phyloP scores from a whole-genome alignment of 1,140 invertebrate genomes.

The Rhagoletis pomonella region DNA sequence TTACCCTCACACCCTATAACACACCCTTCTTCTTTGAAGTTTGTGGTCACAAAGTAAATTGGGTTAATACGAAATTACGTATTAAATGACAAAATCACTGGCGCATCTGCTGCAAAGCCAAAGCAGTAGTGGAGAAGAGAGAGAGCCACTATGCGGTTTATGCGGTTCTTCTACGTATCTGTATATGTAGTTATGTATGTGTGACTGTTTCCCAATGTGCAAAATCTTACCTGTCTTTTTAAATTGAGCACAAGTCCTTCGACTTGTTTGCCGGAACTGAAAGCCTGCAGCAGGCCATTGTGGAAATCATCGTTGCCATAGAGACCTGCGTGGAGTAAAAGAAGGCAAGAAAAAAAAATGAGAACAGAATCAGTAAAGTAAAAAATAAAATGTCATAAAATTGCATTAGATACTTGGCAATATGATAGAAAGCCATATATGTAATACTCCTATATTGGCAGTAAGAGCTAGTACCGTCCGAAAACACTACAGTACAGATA shows the following conservation, averaged over 20 bases:
- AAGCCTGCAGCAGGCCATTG: slow-evolving; percentile 88
- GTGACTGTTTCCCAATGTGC: no score
- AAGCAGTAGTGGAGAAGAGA: not conserved
- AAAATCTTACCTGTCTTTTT: slow-evolving; percentile 79
- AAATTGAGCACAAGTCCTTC: slow-evolving; percentile 83
- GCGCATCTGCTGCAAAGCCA: not conserved
- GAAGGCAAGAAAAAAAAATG: not conserved
- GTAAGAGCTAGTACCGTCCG: no score
- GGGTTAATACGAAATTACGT: slow-evolving; percentile 51
- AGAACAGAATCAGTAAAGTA: not conserved
- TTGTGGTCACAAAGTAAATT: slow-evolving; percentile 41
- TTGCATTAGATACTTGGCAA: slow-evolving; percentile 32
- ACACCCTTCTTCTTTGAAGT: not conserved
- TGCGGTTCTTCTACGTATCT: slow-evolving; percentile 12
- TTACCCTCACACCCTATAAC: not conserved
- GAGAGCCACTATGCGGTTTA: not conserved
- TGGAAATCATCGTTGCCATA: slow-evolving; percentile 96
- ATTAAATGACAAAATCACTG: slow-evolving; percentile 44
- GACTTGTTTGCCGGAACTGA: slow-evolving; percentile 85
- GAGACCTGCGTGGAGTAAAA: slow-evolving; percentile 77
- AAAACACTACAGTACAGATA: no score
- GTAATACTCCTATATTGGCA: no score
- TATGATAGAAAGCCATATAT: not conserved
- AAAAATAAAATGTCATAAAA: not conserved
- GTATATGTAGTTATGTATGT: not conserved